These are phyloP conservation scores for Montifringilla adamsi DNA, from an alignment of 2,113 vertebrate genomes.

Conservation along the genomic window DNA sequence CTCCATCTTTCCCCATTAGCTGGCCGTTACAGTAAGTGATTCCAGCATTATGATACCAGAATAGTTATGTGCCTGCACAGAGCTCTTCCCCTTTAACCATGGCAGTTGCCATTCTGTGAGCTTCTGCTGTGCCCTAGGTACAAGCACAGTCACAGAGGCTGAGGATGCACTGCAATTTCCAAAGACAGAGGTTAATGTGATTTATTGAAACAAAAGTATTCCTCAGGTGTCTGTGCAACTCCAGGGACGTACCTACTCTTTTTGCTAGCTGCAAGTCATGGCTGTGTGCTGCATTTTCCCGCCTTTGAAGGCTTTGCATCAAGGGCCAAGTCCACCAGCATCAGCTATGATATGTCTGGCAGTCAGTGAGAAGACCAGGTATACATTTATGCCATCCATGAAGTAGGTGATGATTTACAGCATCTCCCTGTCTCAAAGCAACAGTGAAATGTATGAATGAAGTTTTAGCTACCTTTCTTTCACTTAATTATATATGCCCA, in stretches of 20 bases:
- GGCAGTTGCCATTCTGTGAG: background rate
- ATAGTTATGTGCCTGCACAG: background rate
- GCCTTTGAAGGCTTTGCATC: background rate
- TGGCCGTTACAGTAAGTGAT: background rate
- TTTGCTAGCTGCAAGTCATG: background rate
- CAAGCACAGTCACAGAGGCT: background rate
- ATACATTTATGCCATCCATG: background rate
- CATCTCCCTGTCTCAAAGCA: background rate
- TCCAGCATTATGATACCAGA: background rate
- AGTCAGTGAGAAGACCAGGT: background rate
- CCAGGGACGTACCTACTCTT: accelerated
- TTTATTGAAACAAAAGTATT: background rate
- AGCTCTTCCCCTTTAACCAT: background rate
- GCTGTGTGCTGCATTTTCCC: accelerated
- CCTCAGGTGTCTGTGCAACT: background rate
- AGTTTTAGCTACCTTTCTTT: background rate
- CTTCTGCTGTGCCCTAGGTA: background rate
- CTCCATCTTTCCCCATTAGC: background rate
- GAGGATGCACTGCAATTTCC: accelerated
- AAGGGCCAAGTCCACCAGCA: background rate
- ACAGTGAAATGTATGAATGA: background rate
- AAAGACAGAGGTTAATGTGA: background rate
- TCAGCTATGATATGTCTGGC: background rate
- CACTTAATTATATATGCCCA: background rate
- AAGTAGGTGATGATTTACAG: background rate